Conservation (phyloP, 2,797 vertebrate genomes). For the Acipenser ruthenus region DNA sequence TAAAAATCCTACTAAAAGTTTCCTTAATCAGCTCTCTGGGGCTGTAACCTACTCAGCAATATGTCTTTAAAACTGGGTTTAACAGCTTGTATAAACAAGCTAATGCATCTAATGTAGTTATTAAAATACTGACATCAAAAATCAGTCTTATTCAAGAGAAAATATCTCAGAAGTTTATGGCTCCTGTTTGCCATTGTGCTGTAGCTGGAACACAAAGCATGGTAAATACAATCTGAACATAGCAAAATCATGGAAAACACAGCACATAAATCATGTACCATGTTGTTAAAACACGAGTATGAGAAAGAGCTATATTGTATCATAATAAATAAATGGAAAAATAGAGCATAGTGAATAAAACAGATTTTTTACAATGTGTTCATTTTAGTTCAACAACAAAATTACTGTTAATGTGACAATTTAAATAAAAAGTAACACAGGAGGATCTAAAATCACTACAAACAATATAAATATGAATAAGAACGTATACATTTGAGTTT, state of each 20-base stretch:
- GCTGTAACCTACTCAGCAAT: constrained; percentile 22
- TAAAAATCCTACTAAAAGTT: constrained; percentile 4
- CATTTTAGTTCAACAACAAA: no score
- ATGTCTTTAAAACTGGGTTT: constrained; percentile 29
- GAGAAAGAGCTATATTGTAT: constrained; percentile 20
- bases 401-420: no score
- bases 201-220: constrained; percentile 3
- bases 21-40: not conserved
- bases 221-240: constrained; percentile 32
- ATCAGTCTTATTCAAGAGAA: constrained; percentile 25
- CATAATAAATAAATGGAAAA: not conserved
- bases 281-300: constrained; percentile 14
- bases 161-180: constrained; percentile 35
- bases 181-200: not conserved
- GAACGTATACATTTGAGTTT: no score
- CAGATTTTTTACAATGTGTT: no score
- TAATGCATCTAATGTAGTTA: constrained; percentile 30
- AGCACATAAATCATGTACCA: constrained; percentile 33
- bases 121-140: constrained; percentile 15
- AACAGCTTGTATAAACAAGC: constrained; percentile 27
- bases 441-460: no score
- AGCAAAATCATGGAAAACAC: constrained; percentile 16
- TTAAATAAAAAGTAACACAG: no score
- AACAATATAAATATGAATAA: no score
- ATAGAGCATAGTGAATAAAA: no score